A percentile compares a stretch with the other conserved stretches of the same genome.
phyloP scores from a whole-genome alignment of 1,140 invertebrate genomes.

The Rhynchophorus ferrugineus region DNA sequence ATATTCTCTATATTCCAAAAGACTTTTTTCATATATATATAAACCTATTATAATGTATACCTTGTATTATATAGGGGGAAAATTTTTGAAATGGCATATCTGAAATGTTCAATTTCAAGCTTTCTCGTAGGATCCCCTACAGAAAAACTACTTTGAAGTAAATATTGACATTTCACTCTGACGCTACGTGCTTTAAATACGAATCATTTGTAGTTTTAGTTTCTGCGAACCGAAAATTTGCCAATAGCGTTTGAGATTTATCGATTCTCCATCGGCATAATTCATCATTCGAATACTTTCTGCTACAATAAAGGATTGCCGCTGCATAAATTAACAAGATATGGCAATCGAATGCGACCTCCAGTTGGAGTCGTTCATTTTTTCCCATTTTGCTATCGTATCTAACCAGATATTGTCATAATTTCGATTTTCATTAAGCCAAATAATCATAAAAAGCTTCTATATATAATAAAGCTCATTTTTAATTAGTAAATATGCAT shows the following conservation, averaged over 20 bases:
- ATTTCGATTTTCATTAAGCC: neutral
- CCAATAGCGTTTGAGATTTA: conserved; percentile 1
- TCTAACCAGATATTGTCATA: neutral
- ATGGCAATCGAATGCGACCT: neutral
- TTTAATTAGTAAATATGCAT: neutral
- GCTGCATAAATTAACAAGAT: neutral
- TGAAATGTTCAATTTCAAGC: neutral
- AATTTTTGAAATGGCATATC: too few species aligned
- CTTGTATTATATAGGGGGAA: too few species aligned
- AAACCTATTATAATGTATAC: too few species aligned
- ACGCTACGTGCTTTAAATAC: conserved; percentile 12
- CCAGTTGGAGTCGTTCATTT: too few species aligned
- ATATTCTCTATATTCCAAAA: too few species aligned
- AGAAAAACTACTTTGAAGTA: conserved; percentile 13
- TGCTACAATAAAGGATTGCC: neutral
- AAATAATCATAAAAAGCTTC: neutral
- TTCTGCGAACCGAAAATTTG: neutral
- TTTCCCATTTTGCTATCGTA: neutral
- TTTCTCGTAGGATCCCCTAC: neutral
- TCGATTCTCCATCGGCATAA: neutral
- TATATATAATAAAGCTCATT: neutral
- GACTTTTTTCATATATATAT: too few species aligned
- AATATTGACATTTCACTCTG: conserved; percentile 7
- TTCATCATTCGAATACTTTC: neutral
- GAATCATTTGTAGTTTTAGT: neutral